phyloP scores from a whole-genome alignment of 2,888 invertebrate species.

The Apoda limacodes region DNA sequence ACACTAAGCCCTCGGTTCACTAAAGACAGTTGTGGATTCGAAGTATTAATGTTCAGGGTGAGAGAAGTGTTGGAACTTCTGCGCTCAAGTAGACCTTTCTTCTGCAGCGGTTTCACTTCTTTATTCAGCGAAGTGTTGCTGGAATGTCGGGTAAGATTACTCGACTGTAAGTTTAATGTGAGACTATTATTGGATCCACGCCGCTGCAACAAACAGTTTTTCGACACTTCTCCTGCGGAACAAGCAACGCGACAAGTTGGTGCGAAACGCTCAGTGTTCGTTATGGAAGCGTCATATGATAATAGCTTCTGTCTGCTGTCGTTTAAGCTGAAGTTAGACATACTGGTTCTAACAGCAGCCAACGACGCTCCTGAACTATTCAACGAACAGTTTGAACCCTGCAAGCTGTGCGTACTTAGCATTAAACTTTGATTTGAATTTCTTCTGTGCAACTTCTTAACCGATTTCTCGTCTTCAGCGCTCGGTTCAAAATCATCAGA shows the following conservation, averaged over 20 bases:
- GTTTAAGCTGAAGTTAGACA: slow-evolving; percentile 58
- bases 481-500: slow-evolving; percentile 72
- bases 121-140: slow-evolving; percentile 69
- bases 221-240: slow-evolving; percentile 51
- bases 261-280: slow-evolving; percentile 65
- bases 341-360: slow-evolving; percentile 50
- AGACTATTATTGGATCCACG: slow-evolving; percentile 89
- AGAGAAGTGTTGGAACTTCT: slow-evolving; percentile 92
- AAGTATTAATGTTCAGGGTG: slow-evolving; percentile 76
- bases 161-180: slow-evolving; percentile 78
- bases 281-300: slow-evolving; percentile 86
- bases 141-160: slow-evolving; percentile 62
- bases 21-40: slow-evolving; percentile 56
- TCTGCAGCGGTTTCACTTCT: slow-evolving; percentile 48
- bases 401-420: slow-evolving; percentile 63
- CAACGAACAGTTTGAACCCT: slow-evolving; percentile 66
- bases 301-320: slow-evolving; percentile 75
- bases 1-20: slow-evolving; percentile 53
- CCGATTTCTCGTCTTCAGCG: slow-evolving; percentile 51
- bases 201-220: slow-evolving; percentile 80
- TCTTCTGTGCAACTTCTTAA: slow-evolving; percentile 65
- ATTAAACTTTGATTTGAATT: slow-evolving; percentile 74
- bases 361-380: slow-evolving; percentile 54
- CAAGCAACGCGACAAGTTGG: slow-evolving; percentile 57
- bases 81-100: slow-evolving; percentile 82